Conservation (phyloP, 2,113 vertebrate genomes). For the Hypomesus transpacificus region DNA sequence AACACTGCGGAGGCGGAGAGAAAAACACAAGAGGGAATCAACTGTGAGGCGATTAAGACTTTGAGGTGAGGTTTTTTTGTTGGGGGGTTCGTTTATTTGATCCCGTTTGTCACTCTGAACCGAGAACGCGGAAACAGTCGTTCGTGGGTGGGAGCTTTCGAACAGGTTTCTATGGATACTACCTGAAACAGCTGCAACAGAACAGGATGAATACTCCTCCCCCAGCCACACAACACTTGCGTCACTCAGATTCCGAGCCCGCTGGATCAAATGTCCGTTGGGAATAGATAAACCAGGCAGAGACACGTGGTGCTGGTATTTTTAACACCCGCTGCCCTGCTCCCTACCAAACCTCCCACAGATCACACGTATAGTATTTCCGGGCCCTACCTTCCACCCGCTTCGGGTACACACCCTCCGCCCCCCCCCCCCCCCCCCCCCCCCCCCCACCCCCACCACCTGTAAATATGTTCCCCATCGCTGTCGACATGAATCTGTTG, state of each 20-base stretch:
- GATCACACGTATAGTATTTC: neutral
- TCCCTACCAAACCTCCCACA: constrained; percentile 17
- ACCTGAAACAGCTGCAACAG: constrained; percentile 51
- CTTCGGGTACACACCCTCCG: neutral
- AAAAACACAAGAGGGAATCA: neutral
- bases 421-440: neutral
- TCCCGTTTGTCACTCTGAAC: too few relatives aligned
- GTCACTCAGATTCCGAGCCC: constrained; percentile 30
- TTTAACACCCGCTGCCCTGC: constrained; percentile 48
- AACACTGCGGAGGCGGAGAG: constrained; percentile 45
- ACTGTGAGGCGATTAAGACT: neutral
- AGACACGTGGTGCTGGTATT: constrained; percentile 41
- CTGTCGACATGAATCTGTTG: neutral
- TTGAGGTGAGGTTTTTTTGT: too few relatives aligned
- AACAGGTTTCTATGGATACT: constrained; percentile 8
- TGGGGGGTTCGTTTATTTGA: too few relatives aligned
- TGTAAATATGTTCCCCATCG: too few relatives aligned
- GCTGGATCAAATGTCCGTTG: constrained; percentile 50
- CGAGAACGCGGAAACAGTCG: too few relatives aligned
- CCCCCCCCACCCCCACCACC: neutral
- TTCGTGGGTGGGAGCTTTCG: neutral
- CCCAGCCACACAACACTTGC: constrained; percentile 58
- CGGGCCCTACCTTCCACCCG: neutral
- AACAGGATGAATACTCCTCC: constrained; percentile 41
- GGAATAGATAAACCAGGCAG: constrained; percentile 53